A percentile compares a stretch with the other conserved stretches of the same genome.
These are phyloP conservation scores for Austrolebias charrua DNA, from an alignment of 2,797 vertebrate species.

Conservation along the genomic window DNA sequence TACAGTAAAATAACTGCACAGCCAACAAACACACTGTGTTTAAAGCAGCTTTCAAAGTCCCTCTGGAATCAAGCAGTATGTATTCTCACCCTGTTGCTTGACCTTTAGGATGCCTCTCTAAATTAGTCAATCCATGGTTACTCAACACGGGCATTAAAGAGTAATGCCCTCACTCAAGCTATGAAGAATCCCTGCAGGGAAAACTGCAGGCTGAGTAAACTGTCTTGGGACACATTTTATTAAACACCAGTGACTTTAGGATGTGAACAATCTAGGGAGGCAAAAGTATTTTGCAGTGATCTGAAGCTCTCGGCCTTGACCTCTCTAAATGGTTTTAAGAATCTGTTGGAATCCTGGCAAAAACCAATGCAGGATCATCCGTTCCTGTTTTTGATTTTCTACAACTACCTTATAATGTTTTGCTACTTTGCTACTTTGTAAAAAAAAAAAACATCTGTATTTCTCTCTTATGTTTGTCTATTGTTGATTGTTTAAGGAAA, in stretches of 20 bases:
- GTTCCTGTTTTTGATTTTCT: too few relatives aligned
- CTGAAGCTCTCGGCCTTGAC: too few relatives aligned
- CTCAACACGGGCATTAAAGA: constrained; percentile 67
- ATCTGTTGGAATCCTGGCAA: too few relatives aligned
- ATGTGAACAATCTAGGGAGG: constrained; percentile 45
- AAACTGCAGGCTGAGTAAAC: constrained; percentile 36
- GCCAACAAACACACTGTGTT: constrained; percentile 3
- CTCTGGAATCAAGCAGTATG: constrained; percentile 46
- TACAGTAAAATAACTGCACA: neutral
- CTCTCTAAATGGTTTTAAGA: too few relatives aligned
- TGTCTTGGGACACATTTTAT: constrained; percentile 58
- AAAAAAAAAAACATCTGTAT: too few relatives aligned
- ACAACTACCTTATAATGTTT: too few relatives aligned
- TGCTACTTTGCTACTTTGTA: too few relatives aligned
- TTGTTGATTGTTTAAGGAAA: too few relatives aligned
- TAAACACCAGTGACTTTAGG: constrained; percentile 51
- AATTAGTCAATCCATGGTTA: constrained; percentile 60
- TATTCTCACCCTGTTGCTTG: constrained; percentile 55
- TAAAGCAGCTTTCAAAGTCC: constrained; percentile 13
- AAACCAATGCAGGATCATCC: too few relatives aligned
- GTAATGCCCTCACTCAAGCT: constrained; percentile 46
- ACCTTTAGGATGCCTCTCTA: constrained; percentile 63
- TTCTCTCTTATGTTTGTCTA: too few relatives aligned
- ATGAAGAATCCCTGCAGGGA: constrained; percentile 48
- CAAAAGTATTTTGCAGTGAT: constrained; percentile 22